Conservation (phyloP, 2,113 vertebrate species). For the Ciconia boyciana region DNA sequence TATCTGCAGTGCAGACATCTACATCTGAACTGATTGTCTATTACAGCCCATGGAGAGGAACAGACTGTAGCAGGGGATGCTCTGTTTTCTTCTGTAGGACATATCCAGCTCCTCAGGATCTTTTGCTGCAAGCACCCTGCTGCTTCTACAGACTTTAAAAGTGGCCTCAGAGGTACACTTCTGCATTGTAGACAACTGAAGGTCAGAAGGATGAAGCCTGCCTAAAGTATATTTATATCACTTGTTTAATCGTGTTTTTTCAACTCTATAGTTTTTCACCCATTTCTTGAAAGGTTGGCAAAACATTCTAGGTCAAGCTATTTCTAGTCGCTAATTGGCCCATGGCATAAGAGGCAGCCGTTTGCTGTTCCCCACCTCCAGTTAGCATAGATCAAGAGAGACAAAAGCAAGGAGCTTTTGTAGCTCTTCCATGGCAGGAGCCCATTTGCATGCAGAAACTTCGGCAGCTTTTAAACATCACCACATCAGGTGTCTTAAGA, state of each 20-base stretch:
- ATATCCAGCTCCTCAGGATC: not conserved
- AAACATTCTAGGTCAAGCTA: not conserved
- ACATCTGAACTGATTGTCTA: not conserved
- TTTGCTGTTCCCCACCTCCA: not conserved
- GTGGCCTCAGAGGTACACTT: not conserved
- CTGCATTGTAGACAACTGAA: not conserved
- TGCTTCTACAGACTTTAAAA: not conserved
- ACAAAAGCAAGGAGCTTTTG: not conserved
- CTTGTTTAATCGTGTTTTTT: not conserved
- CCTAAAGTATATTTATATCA: not conserved
- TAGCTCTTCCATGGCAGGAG: not conserved
- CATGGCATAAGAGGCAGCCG: not conserved
- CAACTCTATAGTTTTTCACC: not conserved
- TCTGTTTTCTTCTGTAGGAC: not conserved
- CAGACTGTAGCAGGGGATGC: fast-evolving
- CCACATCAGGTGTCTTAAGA: not conserved
- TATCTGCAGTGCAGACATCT: fast-evolving
- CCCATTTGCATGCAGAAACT: not conserved
- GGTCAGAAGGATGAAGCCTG: not conserved
- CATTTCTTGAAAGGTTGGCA: not conserved
- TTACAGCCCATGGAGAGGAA: not conserved
- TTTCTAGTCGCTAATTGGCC: not conserved
- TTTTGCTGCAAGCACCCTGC: not conserved
- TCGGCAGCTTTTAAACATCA: not conserved
- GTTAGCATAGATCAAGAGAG: not conserved